A percentile compares a stretch with the other conserved stretches of the same genome.
Conservation (phyloP, 1,140 invertebrate species). For the Drosophila takahashii region DNA sequence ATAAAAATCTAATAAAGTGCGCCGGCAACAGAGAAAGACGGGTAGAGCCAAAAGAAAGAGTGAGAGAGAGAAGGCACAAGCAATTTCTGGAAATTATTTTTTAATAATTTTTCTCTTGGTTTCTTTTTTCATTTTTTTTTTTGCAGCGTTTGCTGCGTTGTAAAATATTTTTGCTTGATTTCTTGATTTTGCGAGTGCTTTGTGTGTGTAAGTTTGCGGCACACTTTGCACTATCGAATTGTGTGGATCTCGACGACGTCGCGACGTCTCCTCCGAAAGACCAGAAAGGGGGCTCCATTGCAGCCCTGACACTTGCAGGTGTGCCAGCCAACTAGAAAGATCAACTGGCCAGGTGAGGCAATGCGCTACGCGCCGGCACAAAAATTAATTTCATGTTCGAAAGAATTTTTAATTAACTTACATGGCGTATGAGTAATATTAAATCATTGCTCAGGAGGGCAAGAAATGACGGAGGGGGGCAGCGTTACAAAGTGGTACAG, state of each 20-base stretch:
- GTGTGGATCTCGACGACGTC: slow-evolving; percentile 59
- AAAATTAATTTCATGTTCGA: slow-evolving; percentile 63
- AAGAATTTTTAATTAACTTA: slow-evolving; percentile 76
- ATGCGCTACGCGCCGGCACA: slow-evolving; percentile 52
- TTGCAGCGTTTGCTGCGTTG: slow-evolving; percentile 23
- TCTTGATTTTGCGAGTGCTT: slow-evolving; percentile 52
- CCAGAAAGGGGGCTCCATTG: slow-evolving; percentile 30
- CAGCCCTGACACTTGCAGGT: slow-evolving; percentile 78
- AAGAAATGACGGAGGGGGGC: neutral
- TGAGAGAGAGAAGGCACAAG: slow-evolving; percentile 35
- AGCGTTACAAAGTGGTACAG: slow-evolving; percentile 5
- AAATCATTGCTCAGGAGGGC: slow-evolving; percentile 41
- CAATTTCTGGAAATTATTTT: slow-evolving; percentile 79
- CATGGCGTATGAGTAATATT: slow-evolving; percentile 65
- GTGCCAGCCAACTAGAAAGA: slow-evolving; percentile 61
- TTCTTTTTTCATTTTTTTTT: slow-evolving; percentile 6
- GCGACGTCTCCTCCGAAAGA: slow-evolving; percentile 36
- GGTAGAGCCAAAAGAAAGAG: slow-evolving; percentile 9
- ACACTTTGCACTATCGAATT: slow-evolving; percentile 81
- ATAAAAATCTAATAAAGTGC: slow-evolving; percentile 80
- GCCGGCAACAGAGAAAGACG: slow-evolving; percentile 31
- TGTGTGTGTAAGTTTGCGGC: slow-evolving; percentile 46
- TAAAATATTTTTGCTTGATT: slow-evolving; percentile 58
- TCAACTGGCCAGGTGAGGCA: slow-evolving; percentile 23
- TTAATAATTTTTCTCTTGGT: slow-evolving; percentile 57